Evolutionary conservation across 2,888 invertebrate genomes (phyloP), one percentile per base, ranked within the genome.

Genomic region (Lumbricus terrestris): DNA sequence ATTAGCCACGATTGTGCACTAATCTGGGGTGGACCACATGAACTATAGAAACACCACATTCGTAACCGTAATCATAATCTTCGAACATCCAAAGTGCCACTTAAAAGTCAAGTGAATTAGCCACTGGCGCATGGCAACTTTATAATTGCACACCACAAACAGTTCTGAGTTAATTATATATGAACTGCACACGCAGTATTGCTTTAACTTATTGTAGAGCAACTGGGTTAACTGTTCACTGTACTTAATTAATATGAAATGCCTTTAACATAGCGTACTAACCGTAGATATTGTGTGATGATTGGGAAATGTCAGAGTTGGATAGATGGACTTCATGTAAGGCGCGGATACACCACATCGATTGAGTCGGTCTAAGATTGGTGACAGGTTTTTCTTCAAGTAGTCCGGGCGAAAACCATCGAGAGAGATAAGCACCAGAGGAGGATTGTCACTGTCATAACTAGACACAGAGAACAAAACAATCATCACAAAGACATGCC

Each of bases 391-490:
- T 33, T 93, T 90, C 29, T 92, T 85, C 54, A 94, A 90, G 91
- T 94, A 94, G 82, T 94, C 93, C 0, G 93, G 92, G 47, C 93
- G 92, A 92, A 93, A 94, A 2, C 94, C 94, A 92, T 94, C 94
- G 88, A 94, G 89, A 15, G 93, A 93, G 20, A 94, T 93, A 88
- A 94, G 91, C 47, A 94, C 42, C n/a, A 94, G 90, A 93, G 91
- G 90, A 93, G 91, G 89, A n/a, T n/a, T n/a, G n/a, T n/a, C n/a
- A 29, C 88, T 90, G 20, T 42, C 40, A 38, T 54, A 88, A 54
- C n/a, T 89, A 34, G 6, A 54, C 29, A 54, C 29, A 29, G 4
- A 54, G 11, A 54, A 54, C 42, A 54, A 29, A 23, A 54, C 54
- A 54, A 54, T 54, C 54, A 23, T 54, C 54, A 47, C 47, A 20